These are phyloP conservation scores for Synergus japonicus DNA, from an alignment of 2,888 invertebrate species.

Conservation along the genomic window DNA sequence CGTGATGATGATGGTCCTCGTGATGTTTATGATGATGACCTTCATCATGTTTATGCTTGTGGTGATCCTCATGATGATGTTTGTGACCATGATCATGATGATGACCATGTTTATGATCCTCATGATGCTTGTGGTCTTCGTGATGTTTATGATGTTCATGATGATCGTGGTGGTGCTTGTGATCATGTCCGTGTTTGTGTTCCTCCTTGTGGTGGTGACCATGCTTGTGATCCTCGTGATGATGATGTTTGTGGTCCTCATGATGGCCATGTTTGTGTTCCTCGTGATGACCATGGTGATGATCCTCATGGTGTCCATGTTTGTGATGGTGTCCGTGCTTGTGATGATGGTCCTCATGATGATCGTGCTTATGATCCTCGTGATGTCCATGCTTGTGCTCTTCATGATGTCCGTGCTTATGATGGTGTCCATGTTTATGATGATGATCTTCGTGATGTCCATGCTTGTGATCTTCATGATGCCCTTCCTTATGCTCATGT, in stretches of 20 bases:
- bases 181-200: slow-evolving; percentile 58
- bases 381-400: slow-evolving; percentile 57
- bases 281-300: slow-evolving; percentile 63
- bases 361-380: slow-evolving; percentile 62
- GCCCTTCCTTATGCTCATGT: slow-evolving; percentile 58
- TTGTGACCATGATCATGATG: slow-evolving; percentile 62
- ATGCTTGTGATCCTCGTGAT: slow-evolving; percentile 67
- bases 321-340: slow-evolving; percentile 63
- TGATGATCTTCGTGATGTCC: slow-evolving; percentile 61
- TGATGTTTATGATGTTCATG: slow-evolving; percentile 55
- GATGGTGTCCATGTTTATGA: slow-evolving; percentile 63
- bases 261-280: slow-evolving; percentile 67
- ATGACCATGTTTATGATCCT: slow-evolving; percentile 55
- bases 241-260: slow-evolving; percentile 66
- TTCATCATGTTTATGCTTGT: slow-evolving; percentile 63
- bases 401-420: slow-evolving; percentile 60
- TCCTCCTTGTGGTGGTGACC: slow-evolving; percentile 55
- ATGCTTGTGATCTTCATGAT: slow-evolving; percentile 61
- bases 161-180: slow-evolving; percentile 58
- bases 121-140: slow-evolving; percentile 49
- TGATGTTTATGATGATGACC: slow-evolving; percentile 62
- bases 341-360: slow-evolving; percentile 62
- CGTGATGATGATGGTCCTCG: slow-evolving; percentile 63
- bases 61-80: slow-evolving; percentile 64
- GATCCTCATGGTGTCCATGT: slow-evolving; percentile 16